These are phyloP conservation scores for Calliopsis andreniformis DNA, from an alignment of 1,140 invertebrate species.

Conservation along the genomic window DNA sequence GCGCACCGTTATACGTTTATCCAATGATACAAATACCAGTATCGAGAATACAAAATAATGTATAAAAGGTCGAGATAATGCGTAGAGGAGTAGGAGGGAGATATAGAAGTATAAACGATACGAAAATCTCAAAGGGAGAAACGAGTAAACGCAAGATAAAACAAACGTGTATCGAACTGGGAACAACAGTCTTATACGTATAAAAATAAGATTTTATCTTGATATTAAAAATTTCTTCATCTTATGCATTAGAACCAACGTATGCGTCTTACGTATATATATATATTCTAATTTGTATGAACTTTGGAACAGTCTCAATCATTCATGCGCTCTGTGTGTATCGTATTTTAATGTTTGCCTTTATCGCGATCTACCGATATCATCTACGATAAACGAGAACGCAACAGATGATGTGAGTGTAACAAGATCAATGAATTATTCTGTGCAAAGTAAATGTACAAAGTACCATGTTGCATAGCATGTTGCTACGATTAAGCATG, in stretches of 20 bases:
- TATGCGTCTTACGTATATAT: slow-evolving; percentile 34
- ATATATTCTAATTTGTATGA: slow-evolving; percentile 59
- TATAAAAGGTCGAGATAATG: background rate
- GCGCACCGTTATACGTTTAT: background rate
- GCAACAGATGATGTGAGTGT: slow-evolving; percentile 50
- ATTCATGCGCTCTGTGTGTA: background rate
- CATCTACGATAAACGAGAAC: slow-evolving; percentile 2
- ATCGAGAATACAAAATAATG: slow-evolving; percentile 10
- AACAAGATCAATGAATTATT: slow-evolving; percentile 58
- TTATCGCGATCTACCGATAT: slow-evolving; percentile 29
- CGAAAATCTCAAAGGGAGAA: background rate
- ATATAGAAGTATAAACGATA: background rate
- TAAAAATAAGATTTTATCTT: slow-evolving; percentile 67
- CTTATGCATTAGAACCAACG: slow-evolving; percentile 53
- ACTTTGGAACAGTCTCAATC: slow-evolving; percentile 71
- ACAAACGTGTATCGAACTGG: slow-evolving; percentile 17
- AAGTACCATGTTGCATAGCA: background rate
- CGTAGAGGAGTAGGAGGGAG: background rate
- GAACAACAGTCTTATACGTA: slow-evolving; percentile 58
- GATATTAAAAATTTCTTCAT: slow-evolving; percentile 58
- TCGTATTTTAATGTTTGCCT: slow-evolving; percentile 35
- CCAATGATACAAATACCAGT: background rate
- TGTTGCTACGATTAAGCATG: slow-evolving; percentile 1
- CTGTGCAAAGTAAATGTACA: background rate
- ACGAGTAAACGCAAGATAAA: background rate